Conservation (phyloP, 2,113 vertebrate genomes). For the Panurus biarmicus region DNA sequence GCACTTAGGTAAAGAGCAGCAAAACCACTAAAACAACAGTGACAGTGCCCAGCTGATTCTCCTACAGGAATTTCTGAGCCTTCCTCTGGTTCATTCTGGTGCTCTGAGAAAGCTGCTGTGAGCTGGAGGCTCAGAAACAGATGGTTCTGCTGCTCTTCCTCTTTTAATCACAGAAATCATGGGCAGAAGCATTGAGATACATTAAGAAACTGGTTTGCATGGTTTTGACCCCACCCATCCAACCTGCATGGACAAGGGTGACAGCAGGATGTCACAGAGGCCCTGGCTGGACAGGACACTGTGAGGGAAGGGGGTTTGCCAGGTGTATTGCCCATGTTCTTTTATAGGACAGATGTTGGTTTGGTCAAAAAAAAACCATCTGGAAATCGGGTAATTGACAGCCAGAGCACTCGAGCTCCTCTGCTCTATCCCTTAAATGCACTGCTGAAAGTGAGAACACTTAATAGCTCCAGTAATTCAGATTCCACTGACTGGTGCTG, state of each 20-base stretch:
- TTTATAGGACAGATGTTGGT: rapidly evolving
- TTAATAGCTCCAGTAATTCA: neutral
- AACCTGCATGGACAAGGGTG: rapidly evolving
- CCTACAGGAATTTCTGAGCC: neutral
- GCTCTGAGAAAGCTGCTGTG: neutral
- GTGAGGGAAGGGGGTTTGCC: neutral
- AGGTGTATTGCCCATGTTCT: rapidly evolving
- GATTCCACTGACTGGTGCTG: neutral
- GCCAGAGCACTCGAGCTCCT: neutral
- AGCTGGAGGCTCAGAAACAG: neutral
- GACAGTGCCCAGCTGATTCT: neutral
- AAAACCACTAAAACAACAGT: neutral
- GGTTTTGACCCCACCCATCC: neutral
- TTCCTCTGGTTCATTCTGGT: neutral
- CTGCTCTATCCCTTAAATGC: neutral
- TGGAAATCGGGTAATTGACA: neutral
- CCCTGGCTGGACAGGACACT: neutral
- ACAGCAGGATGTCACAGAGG: neutral
- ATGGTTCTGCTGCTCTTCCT: neutral
- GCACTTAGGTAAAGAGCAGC: neutral
- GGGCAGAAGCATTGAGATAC: neutral
- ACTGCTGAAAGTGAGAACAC: neutral
- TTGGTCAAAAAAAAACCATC: neutral
- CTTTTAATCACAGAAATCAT: neutral
- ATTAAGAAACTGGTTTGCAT: neutral